Evolutionary conservation across 2,113 vertebrate genomes (phyloP), one percentile per base, ranked within the genome.

Genomic region (Oryzias melastigma): DNA sequence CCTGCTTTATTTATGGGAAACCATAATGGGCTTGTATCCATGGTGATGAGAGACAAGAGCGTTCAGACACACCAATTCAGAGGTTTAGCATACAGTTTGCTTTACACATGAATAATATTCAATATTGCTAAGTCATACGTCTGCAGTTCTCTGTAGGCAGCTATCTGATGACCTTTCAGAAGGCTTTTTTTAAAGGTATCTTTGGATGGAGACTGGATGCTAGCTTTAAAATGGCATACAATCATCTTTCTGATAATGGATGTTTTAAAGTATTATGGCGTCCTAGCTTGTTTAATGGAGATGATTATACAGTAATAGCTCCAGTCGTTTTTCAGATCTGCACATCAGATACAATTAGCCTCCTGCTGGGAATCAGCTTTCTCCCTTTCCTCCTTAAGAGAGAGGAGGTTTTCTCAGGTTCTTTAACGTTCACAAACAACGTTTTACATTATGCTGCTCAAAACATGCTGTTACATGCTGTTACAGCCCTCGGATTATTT

Each of bases 251-350:
- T 29, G 48, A 48, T 83, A 85, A 88, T 82, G 71, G 54, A 53
- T 19, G 68, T 78, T 75, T 88, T 85, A 75, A 86, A 73, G 78
- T 71, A 29, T 75, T 74, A 76, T 69, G 65, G 68, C 62, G 65
- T 73, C 73, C 52, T 59, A 62, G 57, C 57, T 66, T 65, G 62
- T 77, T 82, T 73, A 84, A 83, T 73, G 72, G 74, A 67, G 57
- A 85, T 82, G 47, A 89, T 88, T 81, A 84, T 73, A 52, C 55
- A 46, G 59, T 77, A 80, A 87, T 70, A 62, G 71, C 72, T 62
- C 41, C 16, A 45, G 59, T 68, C 68, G 58, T 85, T 84, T 89
- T 70, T 86, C 55, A 77, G 77, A 80, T 76, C 79, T 82, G 78
- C 77, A 76, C 75, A 50, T 70, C 75, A 74, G 68, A 68, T 59